These are phyloP conservation scores for Clarias macrocephalus DNA, from an alignment of 2,113 vertebrate species.

Conservation along the genomic window DNA sequence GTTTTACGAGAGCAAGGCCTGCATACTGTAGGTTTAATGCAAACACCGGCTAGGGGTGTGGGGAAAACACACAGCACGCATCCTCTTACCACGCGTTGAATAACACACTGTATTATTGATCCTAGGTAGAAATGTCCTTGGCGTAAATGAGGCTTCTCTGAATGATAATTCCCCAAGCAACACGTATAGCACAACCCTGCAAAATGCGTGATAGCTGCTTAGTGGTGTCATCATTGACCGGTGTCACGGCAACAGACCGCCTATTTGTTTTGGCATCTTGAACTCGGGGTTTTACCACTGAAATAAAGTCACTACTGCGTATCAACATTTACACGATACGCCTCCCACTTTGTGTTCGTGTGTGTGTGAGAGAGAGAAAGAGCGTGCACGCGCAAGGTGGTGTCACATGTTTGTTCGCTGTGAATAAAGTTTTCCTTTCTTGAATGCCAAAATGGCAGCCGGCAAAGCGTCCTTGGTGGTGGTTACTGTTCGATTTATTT, in stretches of 20 bases:
- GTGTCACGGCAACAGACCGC: constrained; percentile 91
- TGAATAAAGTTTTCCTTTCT: constrained; percentile 68
- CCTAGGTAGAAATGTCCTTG: constrained; percentile 13
- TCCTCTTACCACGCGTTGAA: constrained; percentile 12
- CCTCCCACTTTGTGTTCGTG: not conserved
- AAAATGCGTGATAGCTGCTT: constrained; percentile 40
- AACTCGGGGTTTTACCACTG: constrained; percentile 66
- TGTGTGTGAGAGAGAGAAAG: not conserved
- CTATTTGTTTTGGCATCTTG: constrained; percentile 63
- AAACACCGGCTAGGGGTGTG: not conserved
- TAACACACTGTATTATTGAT: not conserved
- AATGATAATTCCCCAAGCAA: constrained; percentile 55
- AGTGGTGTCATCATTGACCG: constrained; percentile 66
- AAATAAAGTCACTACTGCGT: constrained; percentile 18
- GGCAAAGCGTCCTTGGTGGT: constrained; percentile 64
- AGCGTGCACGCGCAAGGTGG: constrained; percentile 13
- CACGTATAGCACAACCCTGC: constrained; percentile 61
- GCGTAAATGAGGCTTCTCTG: not conserved
- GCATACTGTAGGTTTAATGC: not conserved
- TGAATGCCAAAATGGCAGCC: constrained; percentile 70
- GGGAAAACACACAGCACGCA: constrained; percentile 7
- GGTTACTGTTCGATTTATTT: constrained; percentile 47
- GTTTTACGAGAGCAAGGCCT: constrained; percentile 6
- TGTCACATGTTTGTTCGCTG: not conserved
- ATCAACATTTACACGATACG: not conserved